Base-by-base conservation (phyloP, 2,888 invertebrate species). In the Latrodectus hesperus region DNA sequence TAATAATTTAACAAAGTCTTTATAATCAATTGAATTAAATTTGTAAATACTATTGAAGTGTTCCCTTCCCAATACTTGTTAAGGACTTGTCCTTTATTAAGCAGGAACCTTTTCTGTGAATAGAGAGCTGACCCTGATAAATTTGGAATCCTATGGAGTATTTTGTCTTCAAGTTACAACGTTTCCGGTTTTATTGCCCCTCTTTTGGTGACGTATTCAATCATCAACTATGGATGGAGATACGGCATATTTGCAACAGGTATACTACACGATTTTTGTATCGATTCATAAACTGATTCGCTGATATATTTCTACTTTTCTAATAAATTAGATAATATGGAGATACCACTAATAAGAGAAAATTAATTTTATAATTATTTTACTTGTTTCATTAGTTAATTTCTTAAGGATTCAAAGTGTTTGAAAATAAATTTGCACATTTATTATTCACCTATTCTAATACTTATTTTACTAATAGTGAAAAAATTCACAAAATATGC, bases 101-200 rank as follows among this genome's bases (percentile, higher is more conserved):
- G 26, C 68, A 68, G 68, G 22, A 17, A 17, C 68, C 11, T 68
- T 68, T 79, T 68, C 26, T 6, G 12, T 5, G 38, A 6, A 9
- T 52, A 84, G 84, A 67, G 60, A 68, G 84, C 84, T 16, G 9
- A 78, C 6, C 79, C 84, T 10, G 12, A 78, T 8, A 38, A 70
- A n/a, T 84, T 84, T 17, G 84, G 84, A n/a, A 79, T 60, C 5
- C n/a, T 78, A 17, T 84, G 84, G 84, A 84, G 84, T 22, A 1
- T 79, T 0, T 17, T 84, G 22, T 79, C 79, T 1, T 71, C 84
- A 1, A 72, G 73, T 9, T 55, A 84, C 68, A 84, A 84, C 16
- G 11, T 84, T 4, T 72, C 84, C 10, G 74, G 78, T 2, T 53
- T 73, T 17, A 16, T 84, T 1, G 52, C 78, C 16, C 84, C 84